phyloP scores from a whole-genome alignment of 2,113 vertebrate species.

The Forbesichthys agassizii region DNA sequence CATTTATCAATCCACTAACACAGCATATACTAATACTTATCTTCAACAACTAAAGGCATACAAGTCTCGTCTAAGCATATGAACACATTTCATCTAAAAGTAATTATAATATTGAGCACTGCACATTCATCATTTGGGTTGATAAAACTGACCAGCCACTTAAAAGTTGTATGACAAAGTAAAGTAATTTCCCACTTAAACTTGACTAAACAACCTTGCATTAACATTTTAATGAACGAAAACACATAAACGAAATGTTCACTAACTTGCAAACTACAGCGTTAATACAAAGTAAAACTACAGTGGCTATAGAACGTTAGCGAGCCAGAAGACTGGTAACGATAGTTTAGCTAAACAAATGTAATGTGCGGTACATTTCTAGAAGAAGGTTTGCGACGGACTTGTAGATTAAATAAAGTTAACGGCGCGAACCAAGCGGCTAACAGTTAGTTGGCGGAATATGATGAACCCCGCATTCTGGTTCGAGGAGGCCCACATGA shows the following conservation, averaged over 20 bases:
- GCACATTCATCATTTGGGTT: neutral
- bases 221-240: too few species aligned
- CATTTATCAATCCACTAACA: slow-evolving; percentile 22
- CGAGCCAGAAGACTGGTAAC: neutral
- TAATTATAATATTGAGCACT: neutral
- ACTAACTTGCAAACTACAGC: neutral
- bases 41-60: neutral
- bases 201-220: neutral
- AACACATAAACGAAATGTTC: neutral
- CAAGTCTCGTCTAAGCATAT: neutral
- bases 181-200: neutral
- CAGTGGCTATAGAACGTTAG: neutral
- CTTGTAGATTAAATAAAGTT: slow-evolving; percentile 7
- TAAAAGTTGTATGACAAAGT: neutral
- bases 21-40: neutral
- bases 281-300: neutral
- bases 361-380: too few species aligned
- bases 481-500: slow-evolving; percentile 73
- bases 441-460: slow-evolving; percentile 38
- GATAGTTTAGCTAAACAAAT: too few species aligned
- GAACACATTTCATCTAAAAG: slow-evolving; percentile 82
- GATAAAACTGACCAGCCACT: too few species aligned
- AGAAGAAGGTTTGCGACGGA: too few species aligned
- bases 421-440: neutral
- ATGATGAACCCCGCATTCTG: slow-evolving; percentile 73